Evolutionary conservation across 2,797 vertebrate species (phyloP).

Genomic region (Alosa sapidissima): DNA sequence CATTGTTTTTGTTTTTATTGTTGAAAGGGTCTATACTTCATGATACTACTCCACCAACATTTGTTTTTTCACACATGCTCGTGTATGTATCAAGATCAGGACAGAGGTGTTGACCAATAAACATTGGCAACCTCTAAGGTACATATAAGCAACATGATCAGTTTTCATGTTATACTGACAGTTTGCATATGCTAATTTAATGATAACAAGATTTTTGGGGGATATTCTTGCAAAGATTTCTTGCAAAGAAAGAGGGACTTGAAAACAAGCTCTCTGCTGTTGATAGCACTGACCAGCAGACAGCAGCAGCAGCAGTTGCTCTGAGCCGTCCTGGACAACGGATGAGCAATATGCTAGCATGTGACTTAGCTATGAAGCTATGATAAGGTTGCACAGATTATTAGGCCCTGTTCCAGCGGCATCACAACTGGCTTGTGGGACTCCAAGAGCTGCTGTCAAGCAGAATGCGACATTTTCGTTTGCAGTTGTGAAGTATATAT

Average conservation of each 20-base stretch:
- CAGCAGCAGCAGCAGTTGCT: not conserved
- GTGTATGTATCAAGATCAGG: not conserved
- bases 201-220: not conserved
- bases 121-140: not conserved
- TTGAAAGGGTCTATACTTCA: not conserved
- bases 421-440: not conserved
- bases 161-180: too few species aligned
- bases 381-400: constrained; percentile 1
- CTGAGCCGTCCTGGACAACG: not conserved
- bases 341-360: not conserved
- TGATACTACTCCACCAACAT: not conserved
- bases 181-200: too few species aligned
- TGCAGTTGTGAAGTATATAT: not conserved
- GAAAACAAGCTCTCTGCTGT: not conserved
- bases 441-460: not conserved
- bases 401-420: not conserved
- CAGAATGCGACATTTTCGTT: not conserved
- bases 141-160: not conserved
- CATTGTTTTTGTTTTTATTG: too few species aligned
- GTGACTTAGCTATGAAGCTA: not conserved
- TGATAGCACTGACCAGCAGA: not conserved
- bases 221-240: not conserved
- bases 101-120: not conserved
- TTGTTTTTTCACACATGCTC: not conserved
- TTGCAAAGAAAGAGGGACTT: not conserved